phyloP scores from a whole-genome alignment of 2,888 invertebrate species.

The Acrobasis repandana region DNA sequence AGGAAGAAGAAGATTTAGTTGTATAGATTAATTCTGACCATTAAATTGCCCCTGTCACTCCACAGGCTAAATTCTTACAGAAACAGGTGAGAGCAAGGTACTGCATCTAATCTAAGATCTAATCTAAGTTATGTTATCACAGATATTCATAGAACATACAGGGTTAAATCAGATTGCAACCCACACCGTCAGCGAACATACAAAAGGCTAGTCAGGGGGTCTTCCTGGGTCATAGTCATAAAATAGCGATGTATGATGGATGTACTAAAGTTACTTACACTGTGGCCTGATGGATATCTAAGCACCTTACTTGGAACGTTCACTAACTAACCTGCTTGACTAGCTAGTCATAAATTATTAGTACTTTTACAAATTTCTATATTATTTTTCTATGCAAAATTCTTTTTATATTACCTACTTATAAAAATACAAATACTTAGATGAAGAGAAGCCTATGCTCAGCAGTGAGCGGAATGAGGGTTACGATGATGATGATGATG shows the following conservation, averaged over 20 bases:
- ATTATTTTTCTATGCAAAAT: too few relatives aligned
- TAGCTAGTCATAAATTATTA: not conserved
- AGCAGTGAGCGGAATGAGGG: too few relatives aligned
- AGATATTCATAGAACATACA: not conserved
- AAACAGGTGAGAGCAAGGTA: not conserved
- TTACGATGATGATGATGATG: too few relatives aligned
- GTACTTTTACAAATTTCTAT: not conserved
- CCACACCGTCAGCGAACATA: constrained; percentile 31
- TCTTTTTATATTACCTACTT: too few relatives aligned
- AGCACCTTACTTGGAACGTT: not conserved
- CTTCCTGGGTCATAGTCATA: constrained; percentile 49
- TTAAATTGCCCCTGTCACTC: not conserved
- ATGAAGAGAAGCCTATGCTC: too few relatives aligned
- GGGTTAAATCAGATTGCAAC: constrained; percentile 21
- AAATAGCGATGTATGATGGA: constrained; percentile 48
- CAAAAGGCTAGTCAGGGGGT: constrained; percentile 34
- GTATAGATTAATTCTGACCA: too few relatives aligned
- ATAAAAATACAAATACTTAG: too few relatives aligned
- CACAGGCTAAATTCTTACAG: not conserved
- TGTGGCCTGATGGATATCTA: constrained; percentile 1
- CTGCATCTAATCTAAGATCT: not conserved
- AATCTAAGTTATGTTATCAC: constrained; percentile 3
- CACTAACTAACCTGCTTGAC: not conserved
- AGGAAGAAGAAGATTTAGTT: too few relatives aligned
- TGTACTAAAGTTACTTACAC: constrained; percentile 22